Evolutionary conservation across 2,113 vertebrate species (phyloP).

Genomic region (Sinocyclocheilus rhinocerous): DNA sequence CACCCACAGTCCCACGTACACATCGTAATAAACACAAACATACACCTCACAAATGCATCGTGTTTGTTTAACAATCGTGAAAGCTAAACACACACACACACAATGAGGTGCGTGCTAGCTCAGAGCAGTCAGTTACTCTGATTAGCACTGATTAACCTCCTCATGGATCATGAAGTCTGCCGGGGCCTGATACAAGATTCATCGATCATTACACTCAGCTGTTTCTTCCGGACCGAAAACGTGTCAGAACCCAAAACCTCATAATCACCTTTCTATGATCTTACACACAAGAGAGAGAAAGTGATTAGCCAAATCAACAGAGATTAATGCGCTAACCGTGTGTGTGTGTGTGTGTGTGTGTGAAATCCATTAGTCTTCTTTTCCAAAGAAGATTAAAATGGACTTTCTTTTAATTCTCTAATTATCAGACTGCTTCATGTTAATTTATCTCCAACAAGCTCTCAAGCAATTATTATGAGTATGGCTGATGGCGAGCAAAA

Average conservation of each 20-base stretch:
- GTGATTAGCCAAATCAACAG: conserved; percentile 71
- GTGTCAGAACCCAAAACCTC: conserved; percentile 44
- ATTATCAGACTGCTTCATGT: conserved; percentile 63
- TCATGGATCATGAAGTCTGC: conserved; percentile 29
- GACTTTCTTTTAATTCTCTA: conserved; percentile 65
- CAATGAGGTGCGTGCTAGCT: conserved; percentile 35
- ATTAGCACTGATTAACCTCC: conserved; percentile 47
- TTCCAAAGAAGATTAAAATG: conserved; percentile 67
- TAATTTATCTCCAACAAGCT: conserved; percentile 64
- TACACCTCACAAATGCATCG: background rate
- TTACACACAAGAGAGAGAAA: conserved; percentile 60
- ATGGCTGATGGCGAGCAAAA: conserved; percentile 59
- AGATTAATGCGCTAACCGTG: conserved; percentile 65
- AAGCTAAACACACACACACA: conserved; percentile 12
- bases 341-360: conserved; percentile 21
- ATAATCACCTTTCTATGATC: conserved; percentile 68
- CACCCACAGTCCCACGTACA: conserved; percentile 25
- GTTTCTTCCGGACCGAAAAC: conserved; percentile 30
- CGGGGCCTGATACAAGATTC: conserved; percentile 65
- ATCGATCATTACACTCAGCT: conserved; percentile 62
- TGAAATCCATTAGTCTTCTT: conserved; percentile 63
- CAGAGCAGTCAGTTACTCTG: conserved; percentile 34
- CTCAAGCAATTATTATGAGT: conserved; percentile 62
- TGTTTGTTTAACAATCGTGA: conserved; percentile 24
- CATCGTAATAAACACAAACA: conserved; percentile 19